Evolutionary conservation across 2,797 vertebrate species (phyloP).

Genomic region (Protosalanx chinensis): DNA sequence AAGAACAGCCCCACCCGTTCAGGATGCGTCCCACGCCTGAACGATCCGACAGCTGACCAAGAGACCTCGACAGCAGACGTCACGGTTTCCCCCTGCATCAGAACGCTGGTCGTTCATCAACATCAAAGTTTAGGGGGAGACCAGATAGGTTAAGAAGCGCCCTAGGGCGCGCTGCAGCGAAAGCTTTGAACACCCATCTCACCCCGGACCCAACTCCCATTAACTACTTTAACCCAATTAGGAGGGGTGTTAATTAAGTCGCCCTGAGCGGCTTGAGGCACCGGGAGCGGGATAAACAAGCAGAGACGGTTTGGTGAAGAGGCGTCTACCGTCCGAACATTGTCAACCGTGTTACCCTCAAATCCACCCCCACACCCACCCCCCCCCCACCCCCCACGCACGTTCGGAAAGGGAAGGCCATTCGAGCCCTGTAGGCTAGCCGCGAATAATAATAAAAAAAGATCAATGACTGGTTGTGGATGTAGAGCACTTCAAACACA

Average conservation of each 20-base stretch:
- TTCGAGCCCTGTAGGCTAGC: conserved; percentile 34
- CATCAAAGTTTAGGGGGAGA: conserved; percentile 67
- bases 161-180: conserved; percentile 42
- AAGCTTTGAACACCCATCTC: conserved; percentile 66
- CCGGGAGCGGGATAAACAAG: not conserved
- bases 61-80: no score
- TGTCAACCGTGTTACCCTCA: conserved; percentile 20
- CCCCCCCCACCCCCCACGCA: conserved; percentile 22
- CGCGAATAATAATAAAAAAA: conserved; percentile 55
- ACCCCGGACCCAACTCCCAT: conserved; percentile 61
- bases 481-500: conserved; percentile 59
- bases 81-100: conserved; percentile 12
- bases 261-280: conserved; percentile 30
- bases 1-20: no score
- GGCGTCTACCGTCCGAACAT: conserved; percentile 33
- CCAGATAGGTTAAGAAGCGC: conserved; percentile 63
- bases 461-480: conserved; percentile 61
- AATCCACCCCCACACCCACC: conserved; percentile 6
- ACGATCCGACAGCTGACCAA: no score
- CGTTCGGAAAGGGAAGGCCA: conserved; percentile 21
- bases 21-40: no score
- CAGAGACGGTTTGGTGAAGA: no score
- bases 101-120: conserved; percentile 64
- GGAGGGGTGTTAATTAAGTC: conserved; percentile 66
- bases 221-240: conserved; percentile 72